Base-by-base conservation (phyloP, 2,113 vertebrate species). In the Oryzias javanicus region DNA sequence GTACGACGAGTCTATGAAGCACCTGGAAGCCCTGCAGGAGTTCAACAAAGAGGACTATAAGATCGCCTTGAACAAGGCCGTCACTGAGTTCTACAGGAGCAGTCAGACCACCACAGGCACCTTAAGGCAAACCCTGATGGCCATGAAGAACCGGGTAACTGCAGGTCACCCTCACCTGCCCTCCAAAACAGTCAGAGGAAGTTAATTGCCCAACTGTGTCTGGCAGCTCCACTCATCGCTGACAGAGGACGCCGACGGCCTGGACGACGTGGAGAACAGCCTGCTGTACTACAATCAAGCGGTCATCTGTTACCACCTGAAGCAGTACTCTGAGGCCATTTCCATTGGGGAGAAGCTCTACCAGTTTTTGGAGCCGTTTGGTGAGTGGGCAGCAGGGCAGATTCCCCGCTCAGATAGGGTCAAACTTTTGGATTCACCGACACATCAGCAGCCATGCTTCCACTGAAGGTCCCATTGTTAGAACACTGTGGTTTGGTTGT, bases 31-130 rank as follows among this genome's bases (percentile, higher is more conserved):
- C 56, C 92, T 99, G 52, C 95, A 95, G 85, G 95, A 98, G 56
- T 90, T 97, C 58, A 98, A 96, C 88, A 98, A 95, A 85, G 97
- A 98, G 25, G 97, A 99, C 87, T 96, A 98, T 89, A 99, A 99
- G 92, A 94, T 99, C 56, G 87, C 92, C 66, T 82, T 98, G 92
- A 99, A 99, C 75, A 95, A 92, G 80, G 94, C 96, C 29, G 91
- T 98, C 42, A 90, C 94, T 1, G 95, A 99, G 69, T 99, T 99
- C 88, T 98, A 95, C 89, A 97, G 92, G 88, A 96, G 90, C 75
- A 95, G 94, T 54, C 97, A 98, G 86, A 94, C 91, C 17, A 96
- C 94, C 68, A 95, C 95, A 3, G 94, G 96, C 78, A 92, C 80
- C 40, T 88, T 99, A 79, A 97, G 94, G 78, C 95, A 98, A 75